These are phyloP conservation scores for Drosophila pullipes DNA, from an alignment of 2,888 invertebrate species.

Conservation along the genomic window DNA sequence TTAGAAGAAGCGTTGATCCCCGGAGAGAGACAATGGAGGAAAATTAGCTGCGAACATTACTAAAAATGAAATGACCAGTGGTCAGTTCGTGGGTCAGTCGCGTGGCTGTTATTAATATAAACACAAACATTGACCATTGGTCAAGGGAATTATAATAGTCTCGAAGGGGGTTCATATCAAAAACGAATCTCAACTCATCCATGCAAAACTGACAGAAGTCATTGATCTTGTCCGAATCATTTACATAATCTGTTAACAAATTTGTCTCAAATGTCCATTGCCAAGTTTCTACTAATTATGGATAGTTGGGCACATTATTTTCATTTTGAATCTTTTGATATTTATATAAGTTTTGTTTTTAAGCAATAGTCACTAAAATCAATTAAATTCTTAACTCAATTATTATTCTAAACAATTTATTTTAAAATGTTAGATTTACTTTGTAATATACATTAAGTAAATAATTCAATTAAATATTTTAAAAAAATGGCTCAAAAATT, in stretches of 20 bases:
- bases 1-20: slow-evolving; percentile 24
- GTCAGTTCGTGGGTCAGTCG: slow-evolving; percentile 72
- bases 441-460: not conserved
- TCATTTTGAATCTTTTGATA: not conserved
- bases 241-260: not conserved
- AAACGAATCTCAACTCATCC: slow-evolving; percentile 5
- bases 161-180: slow-evolving; percentile 38
- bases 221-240: slow-evolving; percentile 35
- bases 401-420: too few relatives aligned
- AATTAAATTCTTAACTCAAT: too few relatives aligned
- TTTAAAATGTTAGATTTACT: too few relatives aligned
- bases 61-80: slow-evolving; percentile 68
- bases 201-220: slow-evolving; percentile 42
- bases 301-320: not conserved
- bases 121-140: slow-evolving; percentile 69
- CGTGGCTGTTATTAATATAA: slow-evolving; percentile 76
- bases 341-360: too few relatives aligned
- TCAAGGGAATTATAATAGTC: slow-evolving; percentile 32
- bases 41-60: slow-evolving; percentile 14
- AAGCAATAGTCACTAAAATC: too few relatives aligned
- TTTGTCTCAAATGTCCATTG: not conserved
- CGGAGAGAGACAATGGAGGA: slow-evolving; percentile 5
- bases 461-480: not conserved
- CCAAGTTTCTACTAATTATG: too few relatives aligned
- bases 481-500: not conserved